phyloP scores from a whole-genome alignment of 2,797 vertebrate genomes.

The Gadopsis marmoratus region DNA sequence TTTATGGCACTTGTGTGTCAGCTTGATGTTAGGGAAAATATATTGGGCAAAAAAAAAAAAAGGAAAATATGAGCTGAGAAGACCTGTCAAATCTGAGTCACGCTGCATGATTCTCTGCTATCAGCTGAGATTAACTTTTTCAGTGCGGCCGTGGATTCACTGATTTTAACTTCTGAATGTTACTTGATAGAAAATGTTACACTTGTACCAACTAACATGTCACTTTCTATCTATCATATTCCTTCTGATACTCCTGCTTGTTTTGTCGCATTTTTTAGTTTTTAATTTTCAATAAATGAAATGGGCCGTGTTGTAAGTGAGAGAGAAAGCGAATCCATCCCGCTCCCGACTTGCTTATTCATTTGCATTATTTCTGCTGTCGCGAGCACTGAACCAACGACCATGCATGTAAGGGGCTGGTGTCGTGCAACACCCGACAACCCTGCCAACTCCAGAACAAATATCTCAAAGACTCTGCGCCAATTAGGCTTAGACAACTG shows the following conservation, averaged over 20 bases:
- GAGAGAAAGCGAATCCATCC: background rate
- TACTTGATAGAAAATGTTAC: conserved; percentile 1
- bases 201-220: background rate
- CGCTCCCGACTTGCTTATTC: background rate
- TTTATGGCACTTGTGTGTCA: conserved; percentile 26
- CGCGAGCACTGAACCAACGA: background rate
- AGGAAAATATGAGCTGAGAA: conserved; percentile 20
- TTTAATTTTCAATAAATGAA: background rate
- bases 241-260: background rate
- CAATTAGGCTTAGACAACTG: conserved; percentile 2
- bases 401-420: background rate
- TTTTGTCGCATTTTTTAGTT: background rate
- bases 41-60: background rate
- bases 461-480: conserved; percentile 17
- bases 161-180: conserved; percentile 14
- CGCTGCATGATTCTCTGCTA: conserved; percentile 23
- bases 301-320: background rate
- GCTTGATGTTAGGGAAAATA: conserved; percentile 28
- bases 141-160: background rate
- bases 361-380: conserved; percentile 23
- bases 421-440: background rate
- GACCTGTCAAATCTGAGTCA: conserved; percentile 45
- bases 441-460: background rate
- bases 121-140: conserved; percentile 23
- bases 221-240: background rate